phyloP scores from a whole-genome alignment of 1,140 invertebrate genomes.

The Chymomyza costata region DNA sequence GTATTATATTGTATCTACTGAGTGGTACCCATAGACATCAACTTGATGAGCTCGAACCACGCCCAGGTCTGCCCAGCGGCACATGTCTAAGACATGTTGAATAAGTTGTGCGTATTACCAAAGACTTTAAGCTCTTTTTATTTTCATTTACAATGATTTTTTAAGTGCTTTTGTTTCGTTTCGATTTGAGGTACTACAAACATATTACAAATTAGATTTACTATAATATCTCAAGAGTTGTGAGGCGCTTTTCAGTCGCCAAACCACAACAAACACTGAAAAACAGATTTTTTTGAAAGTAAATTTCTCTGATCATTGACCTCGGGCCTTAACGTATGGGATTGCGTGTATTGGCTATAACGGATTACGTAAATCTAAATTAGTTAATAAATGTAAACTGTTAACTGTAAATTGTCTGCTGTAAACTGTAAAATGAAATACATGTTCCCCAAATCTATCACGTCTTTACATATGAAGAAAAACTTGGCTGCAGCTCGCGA shows the following conservation, averaged over 20 bases:
- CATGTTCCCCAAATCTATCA: constrained; percentile 43
- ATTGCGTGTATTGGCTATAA: constrained; percentile 59
- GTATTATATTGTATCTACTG: too few relatives aligned
- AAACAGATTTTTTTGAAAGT: constrained; percentile 61
- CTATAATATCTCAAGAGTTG: too few relatives aligned
- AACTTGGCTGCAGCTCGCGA: constrained; percentile 33
- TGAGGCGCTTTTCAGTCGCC: constrained; percentile 59
- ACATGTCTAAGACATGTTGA: constrained; percentile 3
- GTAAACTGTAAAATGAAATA: constrained; percentile 59
- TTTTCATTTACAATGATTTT: too few relatives aligned
- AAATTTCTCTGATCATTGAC: constrained; percentile 72
- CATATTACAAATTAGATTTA: constrained; percentile 47
- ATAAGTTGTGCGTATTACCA: constrained; percentile 9
- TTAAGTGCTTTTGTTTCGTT: constrained; percentile 10
- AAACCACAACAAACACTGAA: constrained; percentile 32
- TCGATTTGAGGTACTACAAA: too few relatives aligned
- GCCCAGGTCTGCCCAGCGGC: too few relatives aligned
- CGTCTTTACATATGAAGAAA: constrained; percentile 51
- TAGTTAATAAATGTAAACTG: constrained; percentile 72
- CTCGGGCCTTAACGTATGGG: constrained; percentile 60
- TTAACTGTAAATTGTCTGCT: constrained; percentile 63
- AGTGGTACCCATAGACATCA: too few relatives aligned
- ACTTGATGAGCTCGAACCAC: too few relatives aligned
- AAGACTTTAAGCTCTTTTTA: too few relatives aligned
- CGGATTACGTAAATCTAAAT: constrained; percentile 69